These are phyloP conservation scores for Antechinus flavipes DNA, from an alignment of 2,113 vertebrate species.

Conservation along the genomic window DNA sequence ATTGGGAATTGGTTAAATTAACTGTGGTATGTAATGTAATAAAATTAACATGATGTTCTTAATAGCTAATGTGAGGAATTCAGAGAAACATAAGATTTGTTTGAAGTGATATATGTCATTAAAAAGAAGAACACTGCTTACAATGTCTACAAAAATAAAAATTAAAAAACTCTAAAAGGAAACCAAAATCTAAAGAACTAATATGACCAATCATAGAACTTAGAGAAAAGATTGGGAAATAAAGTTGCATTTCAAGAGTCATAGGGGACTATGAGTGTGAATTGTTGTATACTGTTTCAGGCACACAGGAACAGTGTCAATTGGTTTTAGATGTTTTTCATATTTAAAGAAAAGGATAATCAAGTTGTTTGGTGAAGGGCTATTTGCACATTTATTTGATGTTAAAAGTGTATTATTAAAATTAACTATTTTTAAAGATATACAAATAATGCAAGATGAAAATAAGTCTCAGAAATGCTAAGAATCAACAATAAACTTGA, in stretches of 20 bases:
- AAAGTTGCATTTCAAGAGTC: background rate
- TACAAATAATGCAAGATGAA: background rate
- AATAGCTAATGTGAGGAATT: background rate
- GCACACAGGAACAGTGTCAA: background rate
- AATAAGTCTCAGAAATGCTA: background rate
- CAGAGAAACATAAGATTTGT: background rate
- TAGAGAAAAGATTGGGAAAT: background rate
- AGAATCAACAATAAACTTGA: background rate
- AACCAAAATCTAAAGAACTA: background rate
- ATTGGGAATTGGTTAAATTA: background rate
- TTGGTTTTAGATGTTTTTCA: background rate
- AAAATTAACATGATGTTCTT: background rate
- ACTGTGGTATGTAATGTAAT: background rate
- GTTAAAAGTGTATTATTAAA: background rate
- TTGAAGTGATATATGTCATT: background rate
- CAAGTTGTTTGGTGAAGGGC: background rate
- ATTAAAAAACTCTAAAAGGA: background rate
- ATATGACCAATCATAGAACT: background rate
- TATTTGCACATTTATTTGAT: background rate
- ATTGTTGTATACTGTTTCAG: background rate
- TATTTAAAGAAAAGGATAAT: background rate
- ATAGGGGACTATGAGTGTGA: background rate
- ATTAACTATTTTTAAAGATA: background rate
- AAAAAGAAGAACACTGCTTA: background rate
- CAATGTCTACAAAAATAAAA: background rate